Evolutionary conservation across 2,888 invertebrate genomes (phyloP), one percentile per base, ranked within the genome.

Genomic region (Cabera pusaria): DNA sequence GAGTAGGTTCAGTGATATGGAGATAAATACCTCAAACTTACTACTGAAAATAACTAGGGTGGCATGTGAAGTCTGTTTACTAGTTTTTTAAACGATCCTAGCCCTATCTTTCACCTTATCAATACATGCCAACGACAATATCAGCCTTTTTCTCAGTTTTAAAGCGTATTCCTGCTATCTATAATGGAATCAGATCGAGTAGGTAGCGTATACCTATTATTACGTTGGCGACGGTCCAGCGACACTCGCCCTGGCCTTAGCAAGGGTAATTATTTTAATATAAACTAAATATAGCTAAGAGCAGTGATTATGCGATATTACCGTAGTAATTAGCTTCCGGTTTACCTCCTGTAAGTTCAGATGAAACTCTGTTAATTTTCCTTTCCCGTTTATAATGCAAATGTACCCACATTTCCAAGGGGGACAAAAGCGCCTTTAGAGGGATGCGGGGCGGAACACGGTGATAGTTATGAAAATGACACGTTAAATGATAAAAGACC

Each of bases 251-350:
- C 48, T 78, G 86, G 81, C 86, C 86, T 79, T 79, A 43, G 48
- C 60, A 71, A 80, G 82, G 86, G 75, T 80, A 79, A 76, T 77
- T 74, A 79, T 82, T 77, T 75, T 72, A 72, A 75, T 79, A 70
- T 66, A 63, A 68, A 61, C 60, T 61, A 60, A 62, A 65, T 57
- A 48, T 55, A 46, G 49, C 44, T 33, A 33, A 34, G 40, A 34
- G 34, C 34, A 26, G 35, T 25, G 29, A 42, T 42, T 42, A 42
- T 31, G 26, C 31, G 41, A 31, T 36, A 36, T 52, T 44, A 44
- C 40, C 34, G 28, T 28, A 48, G 45, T 54, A 59, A 58, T 57
- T 56, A 50, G 36, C 39, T 56, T 42, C 52, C 42, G 54, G 43
- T 39, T 51, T 50, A 32, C 29, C 33, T 48, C 33, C 36, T 52